These are phyloP conservation scores for Acanthurus leucopareius DNA, from an alignment of 2,797 vertebrate species.

Conservation along the genomic window DNA sequence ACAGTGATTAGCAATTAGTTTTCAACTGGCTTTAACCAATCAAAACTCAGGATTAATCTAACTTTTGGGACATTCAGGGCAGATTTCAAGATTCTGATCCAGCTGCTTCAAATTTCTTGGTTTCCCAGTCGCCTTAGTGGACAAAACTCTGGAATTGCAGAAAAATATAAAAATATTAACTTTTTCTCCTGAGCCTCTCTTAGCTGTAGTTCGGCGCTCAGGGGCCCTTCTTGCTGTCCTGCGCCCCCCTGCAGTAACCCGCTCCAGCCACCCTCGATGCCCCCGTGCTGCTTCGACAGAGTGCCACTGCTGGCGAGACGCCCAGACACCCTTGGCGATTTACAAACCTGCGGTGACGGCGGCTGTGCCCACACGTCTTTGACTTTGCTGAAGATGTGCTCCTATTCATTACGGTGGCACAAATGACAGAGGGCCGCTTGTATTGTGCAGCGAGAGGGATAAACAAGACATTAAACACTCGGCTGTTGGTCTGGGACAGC, in stretches of 20 bases:
- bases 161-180: background rate
- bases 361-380: conserved; percentile 68
- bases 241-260: background rate
- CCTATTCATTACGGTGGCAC: conserved; percentile 73
- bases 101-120: too few relatives aligned
- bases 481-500: conserved; percentile 53
- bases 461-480: conserved; percentile 73
- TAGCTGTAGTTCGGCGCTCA: conserved; percentile 15
- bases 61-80: too few relatives aligned
- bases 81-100: too few relatives aligned
- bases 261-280: conserved; percentile 33
- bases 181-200: background rate
- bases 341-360: conserved; percentile 66
- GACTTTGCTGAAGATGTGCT: conserved; percentile 77
- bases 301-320: conserved; percentile 68
- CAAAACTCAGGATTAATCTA: too few relatives aligned
- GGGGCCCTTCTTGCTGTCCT: conserved; percentile 10
- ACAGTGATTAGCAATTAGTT: too few relatives aligned
- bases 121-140: background rate
- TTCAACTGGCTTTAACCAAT: too few relatives aligned
- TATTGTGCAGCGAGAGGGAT: conserved; percentile 58
- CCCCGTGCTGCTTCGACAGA: conserved; percentile 68
- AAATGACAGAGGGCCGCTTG: conserved; percentile 72
- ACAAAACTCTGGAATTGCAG: background rate
- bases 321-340: conserved; percentile 72